Evolutionary conservation across 2,797 vertebrate species (phyloP).

Genomic region (Spinus pinus): DNA sequence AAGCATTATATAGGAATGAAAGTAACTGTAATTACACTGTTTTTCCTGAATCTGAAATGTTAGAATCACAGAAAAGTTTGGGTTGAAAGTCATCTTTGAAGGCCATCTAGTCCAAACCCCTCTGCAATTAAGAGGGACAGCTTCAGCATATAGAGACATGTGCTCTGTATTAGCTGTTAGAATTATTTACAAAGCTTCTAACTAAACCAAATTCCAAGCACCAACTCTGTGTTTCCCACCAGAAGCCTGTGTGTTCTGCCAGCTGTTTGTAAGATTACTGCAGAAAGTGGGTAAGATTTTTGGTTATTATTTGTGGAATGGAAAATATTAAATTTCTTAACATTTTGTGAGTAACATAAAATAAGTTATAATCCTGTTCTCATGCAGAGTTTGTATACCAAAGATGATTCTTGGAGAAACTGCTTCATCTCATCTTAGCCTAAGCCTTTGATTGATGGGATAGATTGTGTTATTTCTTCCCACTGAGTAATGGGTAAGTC

Average conservation of each 20-base stretch:
- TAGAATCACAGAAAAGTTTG: neutral
- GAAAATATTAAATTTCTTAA: neutral
- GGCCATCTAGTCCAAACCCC: rapidly evolving
- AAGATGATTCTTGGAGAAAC: neutral
- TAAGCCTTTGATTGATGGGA: neutral
- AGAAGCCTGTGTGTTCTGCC: neutral
- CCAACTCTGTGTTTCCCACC: neutral
- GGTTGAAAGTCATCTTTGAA: neutral
- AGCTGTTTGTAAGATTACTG: neutral
- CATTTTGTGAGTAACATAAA: neutral
- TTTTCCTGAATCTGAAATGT: neutral
- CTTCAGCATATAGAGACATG: rapidly evolving
- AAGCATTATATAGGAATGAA: neutral
- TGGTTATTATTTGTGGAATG: neutral
- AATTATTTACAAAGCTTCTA: neutral
- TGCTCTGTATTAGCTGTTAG: neutral
- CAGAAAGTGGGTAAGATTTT: neutral
- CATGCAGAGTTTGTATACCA: neutral
- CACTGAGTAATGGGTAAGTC: neutral
- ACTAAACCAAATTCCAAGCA: neutral
- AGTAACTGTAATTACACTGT: rapidly evolving
- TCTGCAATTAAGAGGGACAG: rapidly evolving
- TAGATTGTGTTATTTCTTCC: neutral
- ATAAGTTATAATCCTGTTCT: neutral
- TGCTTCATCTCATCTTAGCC: neutral